A percentile compares a stretch with the other conserved stretches of the same genome.
Conservation (phyloP, 2,113 vertebrate species). For the Talpa occidentalis region DNA sequence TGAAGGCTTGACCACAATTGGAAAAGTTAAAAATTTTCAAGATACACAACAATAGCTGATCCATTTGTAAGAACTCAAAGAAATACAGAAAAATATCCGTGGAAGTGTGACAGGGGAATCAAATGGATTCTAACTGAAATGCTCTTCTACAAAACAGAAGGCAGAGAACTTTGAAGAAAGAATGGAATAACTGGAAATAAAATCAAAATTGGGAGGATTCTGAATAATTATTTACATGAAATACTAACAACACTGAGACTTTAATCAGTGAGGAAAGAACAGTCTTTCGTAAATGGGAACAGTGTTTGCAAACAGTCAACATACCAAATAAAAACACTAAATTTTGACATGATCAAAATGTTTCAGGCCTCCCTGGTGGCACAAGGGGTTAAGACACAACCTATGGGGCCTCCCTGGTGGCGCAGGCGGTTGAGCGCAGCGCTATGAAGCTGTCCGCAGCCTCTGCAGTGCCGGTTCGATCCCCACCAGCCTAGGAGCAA, state of each 20-base stretch:
- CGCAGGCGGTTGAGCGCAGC: too few species aligned
- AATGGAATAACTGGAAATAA: not conserved
- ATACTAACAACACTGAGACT: not conserved
- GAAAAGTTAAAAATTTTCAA: conserved; percentile 36
- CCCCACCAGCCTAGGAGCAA: too few species aligned
- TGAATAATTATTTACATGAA: conserved; percentile 29
- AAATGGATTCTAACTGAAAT: not conserved
- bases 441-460: too few species aligned
- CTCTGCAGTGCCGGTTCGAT: too few species aligned
- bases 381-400: too few species aligned
- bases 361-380: too few species aligned
- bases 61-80: not conserved
- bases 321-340: not conserved
- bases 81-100: not conserved
- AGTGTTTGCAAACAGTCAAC: not conserved
- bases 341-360: not conserved
- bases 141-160: not conserved
- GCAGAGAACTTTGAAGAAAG: conserved; percentile 8
- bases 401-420: too few species aligned
- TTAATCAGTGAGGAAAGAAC: conserved; percentile 16
- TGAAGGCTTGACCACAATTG: not conserved
- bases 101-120: not conserved
- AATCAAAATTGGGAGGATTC: not conserved
- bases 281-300: not conserved
- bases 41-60: not conserved